Evolutionary conservation across 2,888 invertebrate species (phyloP), one percentile per base, ranked within the genome.

Genomic region (Incurvaria masculella): DNA sequence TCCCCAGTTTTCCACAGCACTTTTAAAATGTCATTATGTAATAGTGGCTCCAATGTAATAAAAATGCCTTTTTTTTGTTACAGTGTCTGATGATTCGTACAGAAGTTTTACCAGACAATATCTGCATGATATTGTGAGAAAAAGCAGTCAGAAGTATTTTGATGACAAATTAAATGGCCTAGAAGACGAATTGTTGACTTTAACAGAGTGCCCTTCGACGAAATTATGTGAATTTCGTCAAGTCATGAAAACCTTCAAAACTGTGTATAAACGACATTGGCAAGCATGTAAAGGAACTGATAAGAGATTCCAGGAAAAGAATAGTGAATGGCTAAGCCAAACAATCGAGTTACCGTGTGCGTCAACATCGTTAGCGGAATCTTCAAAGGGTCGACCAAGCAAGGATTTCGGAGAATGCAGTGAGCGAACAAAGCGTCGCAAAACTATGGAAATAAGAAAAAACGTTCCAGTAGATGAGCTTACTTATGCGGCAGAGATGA

Each of bases 371-470:
- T 10, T 23, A 23, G 5, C 23, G n/a, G n/a, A n/a, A n/a, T 23
- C 5, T 10, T 20, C 39, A 43, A 27, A 21, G 21, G 44, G 46
- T 14, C 46, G 46, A n/a, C 46, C 49, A 18, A 19, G 16, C n/a
- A 49, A 46, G 27, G 20, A 20, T 23, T 49, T 44, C 21, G 19
- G 46, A n/a, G 49, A 49, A 43, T 49, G 39, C 21, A 44, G 46
- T 49, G 49, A 49, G 18, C 27, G 46, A 26, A 26, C 44, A 21
- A 49, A 46, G 40, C 46, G 46, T 20, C 45, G 46, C 17, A 49
- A 49, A 46, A 49, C 49, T 38, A 21, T 38, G 47, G 42, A 19
- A 48, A 44, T 45, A 33, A 51, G 49, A 49, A 50, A 49, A 33
- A 43, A 42, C 18, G 21, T 33, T 23, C 33, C 45, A 23, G 42